Evolutionary conservation across 2,888 invertebrate genomes (phyloP).

Genomic region (Mimachlamys varia): DNA sequence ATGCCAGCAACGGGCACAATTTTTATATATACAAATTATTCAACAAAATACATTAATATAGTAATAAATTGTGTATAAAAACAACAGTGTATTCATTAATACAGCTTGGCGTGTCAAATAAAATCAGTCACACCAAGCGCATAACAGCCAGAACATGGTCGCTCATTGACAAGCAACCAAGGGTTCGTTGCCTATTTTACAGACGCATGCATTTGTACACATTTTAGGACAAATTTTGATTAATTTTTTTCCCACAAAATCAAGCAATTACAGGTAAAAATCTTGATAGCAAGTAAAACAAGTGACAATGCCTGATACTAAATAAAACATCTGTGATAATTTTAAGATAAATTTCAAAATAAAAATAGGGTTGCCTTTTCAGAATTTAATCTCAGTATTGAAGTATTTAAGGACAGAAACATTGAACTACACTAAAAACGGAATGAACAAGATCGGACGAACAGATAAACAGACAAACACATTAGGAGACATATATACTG

Average conservation of each 20-base stretch:
- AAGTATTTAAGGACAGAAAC: background rate
- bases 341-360: background rate
- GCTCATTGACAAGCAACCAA: constrained; percentile 8
- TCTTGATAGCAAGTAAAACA: background rate
- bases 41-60: constrained; percentile 36
- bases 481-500: background rate
- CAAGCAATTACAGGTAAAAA: background rate
- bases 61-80: constrained; percentile 1
- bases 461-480: background rate
- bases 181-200: background rate
- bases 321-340: background rate
- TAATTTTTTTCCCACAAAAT: constrained; percentile 10
- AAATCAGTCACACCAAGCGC: background rate
- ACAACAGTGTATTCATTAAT: constrained; percentile 16
- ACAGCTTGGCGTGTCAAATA: background rate
- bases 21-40: constrained; percentile 17
- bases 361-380: background rate
- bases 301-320: background rate
- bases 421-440: background rate
- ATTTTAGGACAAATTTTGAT: background rate
- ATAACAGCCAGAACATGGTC: background rate
- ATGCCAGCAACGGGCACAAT: constrained; percentile 9
- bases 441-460: background rate
- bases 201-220: constrained; percentile 4
- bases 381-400: background rate